Conservation (phyloP, 92 coral and sea anemone genomes). For the Nematostella vectensis region DNA sequence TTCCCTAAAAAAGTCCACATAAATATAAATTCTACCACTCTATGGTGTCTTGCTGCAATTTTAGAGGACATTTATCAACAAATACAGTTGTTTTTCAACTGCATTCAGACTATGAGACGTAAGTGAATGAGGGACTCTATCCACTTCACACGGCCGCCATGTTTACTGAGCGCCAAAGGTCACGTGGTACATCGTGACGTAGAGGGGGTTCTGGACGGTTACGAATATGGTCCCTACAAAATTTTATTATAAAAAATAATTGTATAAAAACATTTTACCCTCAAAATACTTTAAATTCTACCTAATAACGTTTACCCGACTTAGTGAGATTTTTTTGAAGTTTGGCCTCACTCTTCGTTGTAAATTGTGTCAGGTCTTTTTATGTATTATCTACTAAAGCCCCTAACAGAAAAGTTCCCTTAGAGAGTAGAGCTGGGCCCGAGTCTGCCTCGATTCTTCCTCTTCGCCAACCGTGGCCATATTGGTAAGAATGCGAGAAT, state of each 20-base stretch:
- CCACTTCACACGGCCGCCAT: slow-evolving; percentile 63
- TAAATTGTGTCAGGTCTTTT: slow-evolving; percentile 2
- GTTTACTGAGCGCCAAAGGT: slow-evolving; percentile 59
- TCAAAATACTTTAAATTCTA: no score
- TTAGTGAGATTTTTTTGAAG: no score
- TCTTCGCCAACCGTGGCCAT: slow-evolving; percentile 92
- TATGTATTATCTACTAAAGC: not conserved
- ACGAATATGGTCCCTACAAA: not conserved
- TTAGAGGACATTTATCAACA: not conserved
- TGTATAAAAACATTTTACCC: no score
- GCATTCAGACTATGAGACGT: not conserved
- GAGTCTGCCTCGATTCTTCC: slow-evolving; percentile 21
- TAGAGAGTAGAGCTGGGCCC: slow-evolving; percentile 13
- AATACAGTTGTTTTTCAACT: slow-evolving; percentile 12
- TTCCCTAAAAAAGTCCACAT: not conserved
- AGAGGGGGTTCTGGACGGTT: not conserved
- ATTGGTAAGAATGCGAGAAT: slow-evolving; percentile 54
- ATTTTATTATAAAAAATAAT: no score
- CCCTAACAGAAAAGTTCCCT: slow-evolving; percentile 2
- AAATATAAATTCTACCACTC: not conserved
- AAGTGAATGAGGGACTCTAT: not conserved
- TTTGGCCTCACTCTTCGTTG: no score
- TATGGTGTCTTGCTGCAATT: not conserved
- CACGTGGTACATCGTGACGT: slow-evolving; percentile 65
- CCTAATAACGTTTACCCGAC: no score